phyloP scores from a whole-genome alignment of 1,140 invertebrate species.

The Sycobia sp. region DNA sequence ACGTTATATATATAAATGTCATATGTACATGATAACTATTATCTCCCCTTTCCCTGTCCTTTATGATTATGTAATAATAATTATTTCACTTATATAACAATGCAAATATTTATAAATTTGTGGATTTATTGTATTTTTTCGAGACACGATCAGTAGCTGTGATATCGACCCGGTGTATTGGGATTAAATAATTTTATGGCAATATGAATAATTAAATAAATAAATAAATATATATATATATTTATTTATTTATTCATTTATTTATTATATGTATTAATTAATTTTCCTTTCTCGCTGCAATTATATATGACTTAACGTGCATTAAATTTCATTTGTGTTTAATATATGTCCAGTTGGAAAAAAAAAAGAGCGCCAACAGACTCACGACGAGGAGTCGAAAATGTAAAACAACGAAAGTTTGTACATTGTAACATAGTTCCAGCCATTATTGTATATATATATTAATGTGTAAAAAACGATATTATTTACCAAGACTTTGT shows the following conservation, averaged over 20 bases:
- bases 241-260: slow-evolving; percentile 20
- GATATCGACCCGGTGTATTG: slow-evolving; percentile 54
- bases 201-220: too few relatives aligned
- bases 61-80: slow-evolving; percentile 32
- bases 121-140: slow-evolving; percentile 25
- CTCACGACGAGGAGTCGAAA: slow-evolving; percentile 13
- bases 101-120: slow-evolving; percentile 25
- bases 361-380: slow-evolving; percentile 9
- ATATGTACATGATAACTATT: slow-evolving; percentile 18
- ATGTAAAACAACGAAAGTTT: slow-evolving; percentile 31
- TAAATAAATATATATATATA: too few relatives aligned
- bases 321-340: neutral
- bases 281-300: slow-evolving; percentile 15
- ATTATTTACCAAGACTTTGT: slow-evolving; percentile 6
- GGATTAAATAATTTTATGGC: slow-evolving; percentile 26
- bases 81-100: slow-evolving; percentile 35
- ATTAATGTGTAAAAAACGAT: neutral
- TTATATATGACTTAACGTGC: neutral
- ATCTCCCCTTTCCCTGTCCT: slow-evolving; percentile 5
- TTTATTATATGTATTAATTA: slow-evolving; percentile 35
- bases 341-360: too few relatives aligned
- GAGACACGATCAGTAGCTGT: slow-evolving; percentile 49
- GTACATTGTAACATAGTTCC: slow-evolving; percentile 46
- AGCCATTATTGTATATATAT: slow-evolving; percentile 46
- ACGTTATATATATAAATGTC: neutral